These are phyloP conservation scores for Rhinolophus ferrumequinum DNA, from an alignment of 2,113 vertebrate species.

Conservation along the genomic window DNA sequence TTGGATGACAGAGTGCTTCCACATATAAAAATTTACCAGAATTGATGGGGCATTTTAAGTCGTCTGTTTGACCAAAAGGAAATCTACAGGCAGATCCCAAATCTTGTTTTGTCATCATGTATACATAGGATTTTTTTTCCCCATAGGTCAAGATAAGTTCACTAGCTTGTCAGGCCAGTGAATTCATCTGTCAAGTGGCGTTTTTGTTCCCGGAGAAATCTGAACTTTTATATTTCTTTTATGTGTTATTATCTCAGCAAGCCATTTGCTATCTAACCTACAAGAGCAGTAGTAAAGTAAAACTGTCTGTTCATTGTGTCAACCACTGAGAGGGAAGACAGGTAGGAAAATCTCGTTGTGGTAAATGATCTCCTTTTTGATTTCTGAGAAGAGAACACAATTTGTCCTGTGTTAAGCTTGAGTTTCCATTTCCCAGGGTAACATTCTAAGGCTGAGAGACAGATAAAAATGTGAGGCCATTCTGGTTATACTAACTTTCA, in stretches of 20 bases:
- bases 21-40: background rate
- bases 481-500: conserved; percentile 23
- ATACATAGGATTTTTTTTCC: background rate
- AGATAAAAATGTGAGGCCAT: conserved; percentile 9
- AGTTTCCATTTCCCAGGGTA: conserved; percentile 53
- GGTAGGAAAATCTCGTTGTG: conserved; percentile 55
- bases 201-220: conserved; percentile 55
- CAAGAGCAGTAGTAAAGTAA: conserved; percentile 28
- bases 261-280: conserved; percentile 46
- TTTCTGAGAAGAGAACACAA: conserved; percentile 49
- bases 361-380: conserved; percentile 55
- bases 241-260: conserved; percentile 58
- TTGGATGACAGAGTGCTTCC: background rate
- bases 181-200: conserved; percentile 31
- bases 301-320: conserved; percentile 33
- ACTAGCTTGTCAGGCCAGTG: conserved; percentile 16
- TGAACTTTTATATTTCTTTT: conserved; percentile 57
- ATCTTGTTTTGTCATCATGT: conserved; percentile 21
- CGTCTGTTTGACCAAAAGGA: background rate
- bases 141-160: conserved; percentile 29
- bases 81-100: background rate
- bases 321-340: conserved; percentile 43
- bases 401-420: background rate
- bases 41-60: conserved; percentile 22
- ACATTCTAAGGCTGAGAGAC: conserved; percentile 38